Conservation (phyloP, 2,888 invertebrate species). For the Scelioninae gen. 2 region DNA sequence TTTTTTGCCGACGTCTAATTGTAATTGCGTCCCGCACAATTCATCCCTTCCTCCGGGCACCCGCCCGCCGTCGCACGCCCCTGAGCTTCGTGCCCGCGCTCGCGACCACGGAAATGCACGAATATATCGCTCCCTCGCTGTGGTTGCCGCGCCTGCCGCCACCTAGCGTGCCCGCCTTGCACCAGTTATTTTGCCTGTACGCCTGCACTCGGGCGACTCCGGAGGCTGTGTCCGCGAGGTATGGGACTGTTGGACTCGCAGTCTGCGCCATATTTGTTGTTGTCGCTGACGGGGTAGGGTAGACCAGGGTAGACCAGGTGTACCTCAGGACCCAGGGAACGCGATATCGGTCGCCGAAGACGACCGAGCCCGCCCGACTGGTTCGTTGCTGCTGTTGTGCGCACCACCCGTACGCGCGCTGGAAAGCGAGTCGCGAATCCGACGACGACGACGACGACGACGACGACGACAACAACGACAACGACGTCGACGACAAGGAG, state of each 20-base stretch:
- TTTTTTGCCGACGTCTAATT: too few species aligned
- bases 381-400: conserved; percentile 12
- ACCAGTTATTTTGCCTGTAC: conserved; percentile 23
- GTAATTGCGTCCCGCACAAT: too few species aligned
- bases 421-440: conserved; percentile 1
- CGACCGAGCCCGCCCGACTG: conserved; percentile 39
- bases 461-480: neutral
- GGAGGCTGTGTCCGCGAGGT: conserved; percentile 54
- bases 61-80: too few species aligned
- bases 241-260: conserved; percentile 51
- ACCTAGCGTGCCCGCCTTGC: conserved; percentile 49
- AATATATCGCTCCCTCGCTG: neutral
- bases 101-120: neutral
- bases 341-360: conserved; percentile 51
- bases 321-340: conserved; percentile 46
- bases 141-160: conserved; percentile 56
- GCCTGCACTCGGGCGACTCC: conserved; percentile 61
- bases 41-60: too few species aligned
- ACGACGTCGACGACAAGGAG: conserved; percentile 3
- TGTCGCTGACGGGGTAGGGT: conserved; percentile 83
- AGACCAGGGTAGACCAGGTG: conserved; percentile 55
- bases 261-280: conserved; percentile 87
- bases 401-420: conserved; percentile 3
- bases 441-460: conserved; percentile 11
- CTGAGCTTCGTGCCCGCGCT: conserved; percentile 12